phyloP scores from a whole-genome alignment of 2,888 invertebrate species.

The Watsonalla cultraria region DNA sequence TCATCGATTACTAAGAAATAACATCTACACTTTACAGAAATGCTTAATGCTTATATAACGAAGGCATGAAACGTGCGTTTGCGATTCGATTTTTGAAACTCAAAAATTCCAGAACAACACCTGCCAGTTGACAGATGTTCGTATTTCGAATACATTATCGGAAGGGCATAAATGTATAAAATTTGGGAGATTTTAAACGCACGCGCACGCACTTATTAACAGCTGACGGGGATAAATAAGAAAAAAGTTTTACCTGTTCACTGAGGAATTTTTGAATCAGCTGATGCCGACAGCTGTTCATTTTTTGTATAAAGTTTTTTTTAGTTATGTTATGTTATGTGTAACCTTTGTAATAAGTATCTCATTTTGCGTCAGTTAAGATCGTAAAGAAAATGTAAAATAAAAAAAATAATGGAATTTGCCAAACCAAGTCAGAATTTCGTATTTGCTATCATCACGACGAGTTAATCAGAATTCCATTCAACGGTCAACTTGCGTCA shows the following conservation, averaged over 20 bases:
- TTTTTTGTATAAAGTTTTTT: no score
- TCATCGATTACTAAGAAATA: no score
- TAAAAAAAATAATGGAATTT: no score
- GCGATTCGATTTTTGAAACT: slow-evolving; percentile 33
- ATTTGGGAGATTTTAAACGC: slow-evolving; percentile 55
- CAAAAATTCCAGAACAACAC: slow-evolving; percentile 53
- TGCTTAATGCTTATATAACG: no score
- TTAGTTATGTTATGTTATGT: no score
- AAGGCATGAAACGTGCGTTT: slow-evolving; percentile 5
- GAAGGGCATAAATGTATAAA: slow-evolving; percentile 41
- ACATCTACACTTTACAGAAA: no score
- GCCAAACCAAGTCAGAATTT: neutral
- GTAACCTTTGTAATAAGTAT: neutral
- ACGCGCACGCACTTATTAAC: slow-evolving; percentile 48
- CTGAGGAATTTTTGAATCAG: slow-evolving; percentile 44
- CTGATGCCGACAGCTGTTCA: slow-evolving; percentile 47
- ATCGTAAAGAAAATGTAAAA: no score
- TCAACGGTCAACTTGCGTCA: slow-evolving; percentile 3
- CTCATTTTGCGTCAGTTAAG: no score
- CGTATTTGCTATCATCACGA: neutral
- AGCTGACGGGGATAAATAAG: slow-evolving; percentile 49
- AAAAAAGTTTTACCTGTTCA: slow-evolving; percentile 52
- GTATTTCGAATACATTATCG: slow-evolving; percentile 41
- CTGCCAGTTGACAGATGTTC: slow-evolving; percentile 65
- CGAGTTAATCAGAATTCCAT: neutral